phyloP scores from a whole-genome alignment of 1,140 invertebrate genomes.

The Mizuhopecten yessoensis region DNA sequence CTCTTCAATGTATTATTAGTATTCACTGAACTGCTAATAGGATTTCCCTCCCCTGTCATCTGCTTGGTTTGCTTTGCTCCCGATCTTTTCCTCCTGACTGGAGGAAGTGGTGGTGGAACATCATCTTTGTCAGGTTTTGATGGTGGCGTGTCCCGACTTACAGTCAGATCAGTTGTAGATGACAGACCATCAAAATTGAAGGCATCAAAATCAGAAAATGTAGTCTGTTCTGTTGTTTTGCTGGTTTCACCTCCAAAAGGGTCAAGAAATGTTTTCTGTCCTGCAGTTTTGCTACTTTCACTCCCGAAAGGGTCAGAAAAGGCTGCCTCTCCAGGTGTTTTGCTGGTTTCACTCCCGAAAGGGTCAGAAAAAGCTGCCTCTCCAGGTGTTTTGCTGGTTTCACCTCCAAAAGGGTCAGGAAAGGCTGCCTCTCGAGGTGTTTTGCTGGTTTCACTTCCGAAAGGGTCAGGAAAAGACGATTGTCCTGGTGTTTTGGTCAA shows the following conservation, averaged over 20 bases:
- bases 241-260: neutral
- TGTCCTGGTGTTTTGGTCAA: neutral
- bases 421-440: neutral
- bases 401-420: slow-evolving; percentile 10
- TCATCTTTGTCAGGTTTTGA: neutral
- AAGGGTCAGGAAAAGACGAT: neutral
- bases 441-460: neutral
- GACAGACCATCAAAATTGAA: neutral
- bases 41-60: neutral
- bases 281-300: neutral
- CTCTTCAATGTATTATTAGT: no score
- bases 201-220: neutral
- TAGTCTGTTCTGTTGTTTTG: neutral
- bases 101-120: slow-evolving; percentile 46
- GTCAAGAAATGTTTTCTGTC: neutral
- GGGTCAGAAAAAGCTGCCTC: neutral
- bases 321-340: neutral
- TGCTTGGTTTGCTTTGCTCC: neutral
- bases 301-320: neutral
- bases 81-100: slow-evolving; percentile 43
- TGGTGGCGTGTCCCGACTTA: neutral
- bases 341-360: neutral
- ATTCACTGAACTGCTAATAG: neutral
- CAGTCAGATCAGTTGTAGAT: neutral
- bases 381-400: neutral